Base-by-base conservation (phyloP, 2,797 vertebrate genomes). In the Labroides dimidiatus region DNA sequence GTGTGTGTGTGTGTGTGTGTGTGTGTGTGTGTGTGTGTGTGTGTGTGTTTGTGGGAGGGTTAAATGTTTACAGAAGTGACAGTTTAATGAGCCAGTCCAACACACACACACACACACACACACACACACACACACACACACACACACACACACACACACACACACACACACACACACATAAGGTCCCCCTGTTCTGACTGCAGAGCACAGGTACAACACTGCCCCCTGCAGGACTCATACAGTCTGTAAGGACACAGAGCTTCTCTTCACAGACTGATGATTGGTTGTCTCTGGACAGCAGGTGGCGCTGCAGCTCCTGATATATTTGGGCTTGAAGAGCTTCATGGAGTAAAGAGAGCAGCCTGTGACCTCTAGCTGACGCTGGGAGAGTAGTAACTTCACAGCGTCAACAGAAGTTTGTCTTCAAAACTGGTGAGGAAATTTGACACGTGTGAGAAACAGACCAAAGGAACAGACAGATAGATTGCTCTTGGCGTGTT, bases 141-240 rank as follows among this genome's bases (percentile, higher is more conserved):
- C 39, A 13, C 0, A 8, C 50, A 41, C 57, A 49, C 37, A 12
- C 3, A 11, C 41, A 15, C 10, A 1, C 37, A 41, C 51, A 57
- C 52, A 50, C 23, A 21, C 27, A 50, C 39, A 13, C 0, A 8
- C 50, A 41, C 57, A 49, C 37, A 2, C 3, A 6, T 4, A 4
- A 6, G 5, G 4, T 1, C 8, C 19, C 11, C 12, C 8, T 1
- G 1, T 2, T 0, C 14, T 12, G 19, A 23, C 49, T 14, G 0
- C 1, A 41, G 30, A 52, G 49, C 1, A 33, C 20, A 84, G 75
- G 52, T 53, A 12, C 84, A 81, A 86, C 78, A 90, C 81, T 91
- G 86, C 86, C 89, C 87, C 76, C 91, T 63, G 30, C 64, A 80
- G 90, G 30, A 50, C 30, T n/a, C 2, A 41, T 58, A 17, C 10